Evolutionary conservation across 2,888 invertebrate species (phyloP), one percentile per base, ranked within the genome.

Genomic region (Himalopsyche tibetana): DNA sequence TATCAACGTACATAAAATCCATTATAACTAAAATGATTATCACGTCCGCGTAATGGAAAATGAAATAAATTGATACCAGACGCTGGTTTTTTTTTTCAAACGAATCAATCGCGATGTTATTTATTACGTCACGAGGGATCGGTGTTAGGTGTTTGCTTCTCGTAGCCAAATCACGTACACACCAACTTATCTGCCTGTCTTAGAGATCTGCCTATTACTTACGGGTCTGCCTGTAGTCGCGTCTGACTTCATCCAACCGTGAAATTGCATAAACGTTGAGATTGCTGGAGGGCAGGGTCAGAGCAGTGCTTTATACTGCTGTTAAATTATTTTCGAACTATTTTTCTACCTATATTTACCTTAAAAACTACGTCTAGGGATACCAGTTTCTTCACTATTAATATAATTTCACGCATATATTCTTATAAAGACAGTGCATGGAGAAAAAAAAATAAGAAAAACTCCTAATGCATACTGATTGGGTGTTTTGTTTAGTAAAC

Each of bases 221-320:
- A 19, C 19, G 63, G 8, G 28, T 19, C 28, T 63, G 8, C 28
- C 19, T 63, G 63, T 63, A 12, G 55, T 55, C 55, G 55, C 15
- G 19, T 15, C 63, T 63, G 63, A n/a, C 63, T 63, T 63, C 63
- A 63, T 63, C 63, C 19, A 63, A 11, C 63, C 63, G 63, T 63
- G 63, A 63, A 63, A 63, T 63, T 63, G 63, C 63, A 63, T 63
- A 63, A 63, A 63, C 63, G 63, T 63, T 28, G 19, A 63, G 19
- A 63, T 63, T 63, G 19, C 63, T 19, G 63, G 4, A 11, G 5
- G 9, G 19, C 63, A 19, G 63, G 63, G 6, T 19, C 63, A 8
- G 19, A 19, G 1, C 9, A 19, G 19, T 9, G 19, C 9, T 19
- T 63, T 19, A 19, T 19, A 19, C 2, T 28, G 63, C 63, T 19